A percentile compares a stretch with the other conserved stretches of the same genome.
Evolutionary conservation across 1,140 invertebrate genomes (phyloP).

Genomic region (Lasioglossum baleicum): DNA sequence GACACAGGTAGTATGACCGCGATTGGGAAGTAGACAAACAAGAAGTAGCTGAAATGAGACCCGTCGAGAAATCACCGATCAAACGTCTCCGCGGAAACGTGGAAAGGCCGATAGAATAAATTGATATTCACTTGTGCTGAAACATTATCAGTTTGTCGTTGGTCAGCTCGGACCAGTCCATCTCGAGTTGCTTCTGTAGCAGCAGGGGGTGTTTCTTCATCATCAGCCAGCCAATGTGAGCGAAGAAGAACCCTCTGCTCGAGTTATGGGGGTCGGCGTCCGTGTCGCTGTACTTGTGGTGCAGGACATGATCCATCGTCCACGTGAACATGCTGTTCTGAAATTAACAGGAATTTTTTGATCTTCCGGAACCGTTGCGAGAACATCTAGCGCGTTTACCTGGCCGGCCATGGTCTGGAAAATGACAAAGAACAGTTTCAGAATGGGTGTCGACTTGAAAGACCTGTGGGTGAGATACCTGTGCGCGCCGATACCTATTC

Average conservation of each 20-base stretch:
- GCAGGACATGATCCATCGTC: too few species aligned
- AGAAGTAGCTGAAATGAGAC: conserved; percentile 82
- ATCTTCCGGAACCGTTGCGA: neutral
- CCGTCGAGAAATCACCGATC: too few species aligned
- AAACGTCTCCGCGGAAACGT: too few species aligned
- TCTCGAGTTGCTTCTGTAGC: conserved; percentile 81
- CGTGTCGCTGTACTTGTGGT: too few species aligned
- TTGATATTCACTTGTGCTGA: conserved; percentile 81
- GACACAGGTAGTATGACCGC: conserved; percentile 88
- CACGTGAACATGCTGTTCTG: neutral
- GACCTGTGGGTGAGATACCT: neutral
- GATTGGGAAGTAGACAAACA: conserved; percentile 85
- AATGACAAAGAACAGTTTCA: neutral
- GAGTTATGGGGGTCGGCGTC: too few species aligned
- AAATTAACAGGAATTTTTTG: neutral
- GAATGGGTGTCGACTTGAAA: neutral
- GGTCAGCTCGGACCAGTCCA: conserved; percentile 84
- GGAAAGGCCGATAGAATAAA: neutral
- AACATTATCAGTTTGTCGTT: conserved; percentile 84
- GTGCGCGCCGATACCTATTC: neutral
- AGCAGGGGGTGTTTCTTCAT: conserved; percentile 73
- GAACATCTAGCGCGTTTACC: neutral
- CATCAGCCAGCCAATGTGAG: too few species aligned
- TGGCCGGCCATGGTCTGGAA: neutral
- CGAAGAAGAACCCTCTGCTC: too few species aligned